Percentiles rank a stretch among this genome's conserved stretches.
Evolutionary conservation across 1,140 invertebrate species (phyloP).

Genomic region (Drosophila setifemur): DNA sequence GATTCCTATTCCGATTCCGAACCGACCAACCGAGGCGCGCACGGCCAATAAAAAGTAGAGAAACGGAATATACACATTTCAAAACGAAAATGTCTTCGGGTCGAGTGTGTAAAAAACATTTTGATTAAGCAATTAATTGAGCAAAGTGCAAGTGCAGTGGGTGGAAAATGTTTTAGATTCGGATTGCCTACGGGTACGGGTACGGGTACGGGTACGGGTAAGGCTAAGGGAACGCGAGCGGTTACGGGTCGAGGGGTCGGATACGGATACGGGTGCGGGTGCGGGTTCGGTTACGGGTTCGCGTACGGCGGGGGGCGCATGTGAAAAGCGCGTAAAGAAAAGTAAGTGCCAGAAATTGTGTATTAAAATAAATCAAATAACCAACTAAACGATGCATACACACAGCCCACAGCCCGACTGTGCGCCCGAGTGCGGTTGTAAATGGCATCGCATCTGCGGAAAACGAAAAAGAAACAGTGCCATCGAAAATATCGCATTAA

Average conservation of each 20-base stretch:
- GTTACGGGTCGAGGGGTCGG: slow-evolving; percentile 7
- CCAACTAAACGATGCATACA: slow-evolving; percentile 74
- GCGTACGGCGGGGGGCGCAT: slow-evolving; percentile 35
- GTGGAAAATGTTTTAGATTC: slow-evolving; percentile 72
- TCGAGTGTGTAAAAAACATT: slow-evolving; percentile 61
- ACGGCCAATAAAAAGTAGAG: slow-evolving; percentile 33
- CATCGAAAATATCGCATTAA: no score
- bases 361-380: slow-evolving; percentile 79
- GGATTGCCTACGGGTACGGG: slow-evolving; percentile 20
- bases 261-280: slow-evolving; percentile 4
- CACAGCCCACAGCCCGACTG: slow-evolving; percentile 28
- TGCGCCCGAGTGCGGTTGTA: slow-evolving; percentile 1
- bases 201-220: slow-evolving; percentile 4
- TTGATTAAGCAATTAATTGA: slow-evolving; percentile 79
- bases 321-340: slow-evolving; percentile 75
- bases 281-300: neutral
- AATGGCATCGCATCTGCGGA: slow-evolving; percentile 51
- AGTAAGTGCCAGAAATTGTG: slow-evolving; percentile 74
- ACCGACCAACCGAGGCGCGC: slow-evolving; percentile 44
- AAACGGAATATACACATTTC: slow-evolving; percentile 49
- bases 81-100: slow-evolving; percentile 64
- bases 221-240: neutral
- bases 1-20: neutral
- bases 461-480: slow-evolving; percentile 1
- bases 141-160: slow-evolving; percentile 77